These are phyloP conservation scores for Clarias batrachus DNA, from an alignment of 2,113 vertebrate genomes.

Conservation along the genomic window DNA sequence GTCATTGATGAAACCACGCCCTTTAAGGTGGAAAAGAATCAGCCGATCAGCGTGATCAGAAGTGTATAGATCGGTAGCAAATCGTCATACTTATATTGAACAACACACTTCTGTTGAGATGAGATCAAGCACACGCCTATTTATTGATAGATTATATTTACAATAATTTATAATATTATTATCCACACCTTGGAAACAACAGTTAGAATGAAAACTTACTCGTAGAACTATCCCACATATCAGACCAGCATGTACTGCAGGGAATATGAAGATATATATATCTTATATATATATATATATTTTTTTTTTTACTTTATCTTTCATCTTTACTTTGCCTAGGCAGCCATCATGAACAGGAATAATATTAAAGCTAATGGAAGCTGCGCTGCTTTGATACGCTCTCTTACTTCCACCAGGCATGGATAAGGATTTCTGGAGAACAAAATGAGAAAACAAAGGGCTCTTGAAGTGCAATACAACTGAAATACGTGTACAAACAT, in stretches of 20 bases:
- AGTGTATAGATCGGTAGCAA: neutral
- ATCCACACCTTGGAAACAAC: neutral
- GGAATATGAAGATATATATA: neutral
- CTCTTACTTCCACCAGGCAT: neutral
- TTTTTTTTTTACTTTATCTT: neutral
- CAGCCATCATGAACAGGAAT: slow-evolving; percentile 1
- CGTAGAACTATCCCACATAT: neutral
- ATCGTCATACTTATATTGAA: too few relatives aligned
- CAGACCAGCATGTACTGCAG: neutral
- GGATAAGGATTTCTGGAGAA: slow-evolving; percentile 8
- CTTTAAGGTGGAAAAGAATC: neutral
- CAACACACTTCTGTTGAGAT: too few relatives aligned
- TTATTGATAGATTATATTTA: neutral
- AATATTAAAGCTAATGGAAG: slow-evolving; percentile 33
- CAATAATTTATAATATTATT: neutral
- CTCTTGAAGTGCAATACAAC: neutral
- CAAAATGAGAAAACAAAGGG: neutral
- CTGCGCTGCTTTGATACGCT: slow-evolving; percentile 6
- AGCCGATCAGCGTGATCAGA: neutral
- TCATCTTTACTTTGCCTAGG: neutral
- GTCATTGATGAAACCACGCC: neutral
- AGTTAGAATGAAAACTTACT: neutral
- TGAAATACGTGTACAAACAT: neutral
- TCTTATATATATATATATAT: neutral
- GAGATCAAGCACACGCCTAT: neutral